Evolutionary conservation across 1,140 invertebrate genomes (phyloP).

Genomic region (Phthorimaea operculella): DNA sequence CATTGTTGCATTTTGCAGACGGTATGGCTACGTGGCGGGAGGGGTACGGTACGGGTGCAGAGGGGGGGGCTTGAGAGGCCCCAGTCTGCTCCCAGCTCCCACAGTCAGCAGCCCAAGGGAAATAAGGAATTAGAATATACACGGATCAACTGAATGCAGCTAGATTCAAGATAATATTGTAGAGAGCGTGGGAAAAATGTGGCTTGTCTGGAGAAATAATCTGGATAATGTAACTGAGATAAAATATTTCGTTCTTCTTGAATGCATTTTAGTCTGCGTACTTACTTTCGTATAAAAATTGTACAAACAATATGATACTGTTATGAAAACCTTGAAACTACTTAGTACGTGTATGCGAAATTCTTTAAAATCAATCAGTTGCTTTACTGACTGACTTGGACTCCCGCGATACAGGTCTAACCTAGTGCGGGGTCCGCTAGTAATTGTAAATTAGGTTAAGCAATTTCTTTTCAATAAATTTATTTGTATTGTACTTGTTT

Average conservation of each 20-base stretch:
- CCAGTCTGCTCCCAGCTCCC: slow-evolving; percentile 44
- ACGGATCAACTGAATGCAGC: not conserved
- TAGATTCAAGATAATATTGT: not conserved
- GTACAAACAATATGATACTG: too few relatives aligned
- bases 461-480: too few relatives aligned
- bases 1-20: slow-evolving; percentile 63
- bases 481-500: too few relatives aligned
- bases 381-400: too few relatives aligned
- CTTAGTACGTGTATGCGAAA: too few relatives aligned
- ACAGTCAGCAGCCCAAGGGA: slow-evolving; percentile 4
- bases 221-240: not conserved
- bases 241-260: not conserved
- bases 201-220: not conserved
- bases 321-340: too few relatives aligned
- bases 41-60: slow-evolving; percentile 2
- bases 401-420: too few relatives aligned
- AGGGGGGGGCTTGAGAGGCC: slow-evolving; percentile 48
- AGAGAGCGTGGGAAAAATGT: not conserved
- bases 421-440: too few relatives aligned
- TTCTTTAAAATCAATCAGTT: too few relatives aligned
- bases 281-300: too few relatives aligned
- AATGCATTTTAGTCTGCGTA: too few relatives aligned
- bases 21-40: slow-evolving; percentile 52
- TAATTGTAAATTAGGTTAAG: too few relatives aligned
- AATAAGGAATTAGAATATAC: slow-evolving; percentile 5